phyloP scores from a whole-genome alignment of 2,888 invertebrate species.

The Orthonychiurus folsomi region DNA sequence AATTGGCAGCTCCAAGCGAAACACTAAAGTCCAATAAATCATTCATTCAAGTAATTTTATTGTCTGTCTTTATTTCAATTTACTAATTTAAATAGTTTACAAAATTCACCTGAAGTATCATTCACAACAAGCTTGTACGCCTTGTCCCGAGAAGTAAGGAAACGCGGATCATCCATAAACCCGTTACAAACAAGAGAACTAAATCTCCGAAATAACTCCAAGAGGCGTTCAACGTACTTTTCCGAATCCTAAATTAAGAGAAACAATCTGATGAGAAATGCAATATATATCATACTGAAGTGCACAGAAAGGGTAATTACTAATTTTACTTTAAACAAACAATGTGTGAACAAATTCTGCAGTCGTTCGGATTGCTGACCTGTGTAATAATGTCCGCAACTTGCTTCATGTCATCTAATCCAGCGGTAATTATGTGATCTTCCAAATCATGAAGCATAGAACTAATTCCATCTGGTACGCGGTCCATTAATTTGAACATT shows the following conservation, averaged over 20 bases:
- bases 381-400: slow-evolving; percentile 89
- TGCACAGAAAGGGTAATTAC: no score
- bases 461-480: slow-evolving; percentile 82
- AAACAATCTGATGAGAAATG: not conserved
- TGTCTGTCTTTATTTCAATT: not conserved
- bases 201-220: slow-evolving; percentile 86
- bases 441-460: slow-evolving; percentile 79
- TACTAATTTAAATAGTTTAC: not conserved
- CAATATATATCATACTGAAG: not conserved
- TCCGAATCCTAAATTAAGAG: slow-evolving; percentile 67
- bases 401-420: slow-evolving; percentile 91
- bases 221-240: slow-evolving; percentile 90
- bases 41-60: not conserved
- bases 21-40: slow-evolving; percentile 49
- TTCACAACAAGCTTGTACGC: slow-evolving; percentile 96
- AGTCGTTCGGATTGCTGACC: slow-evolving; percentile 43
- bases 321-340: not conserved
- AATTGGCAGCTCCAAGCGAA: slow-evolving; percentile 51
- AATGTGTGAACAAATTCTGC: not conserved
- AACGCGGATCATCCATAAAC: slow-evolving; percentile 92
- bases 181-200: slow-evolving; percentile 86
- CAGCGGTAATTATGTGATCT: slow-evolving; percentile 85
- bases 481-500: slow-evolving; percentile 64
- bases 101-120: slow-evolving; percentile 72
- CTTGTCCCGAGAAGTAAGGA: slow-evolving; percentile 94